Evolutionary conservation across 92 coral and sea anemone species (phyloP).

Genomic region (Epizoanthus fatuus): DNA sequence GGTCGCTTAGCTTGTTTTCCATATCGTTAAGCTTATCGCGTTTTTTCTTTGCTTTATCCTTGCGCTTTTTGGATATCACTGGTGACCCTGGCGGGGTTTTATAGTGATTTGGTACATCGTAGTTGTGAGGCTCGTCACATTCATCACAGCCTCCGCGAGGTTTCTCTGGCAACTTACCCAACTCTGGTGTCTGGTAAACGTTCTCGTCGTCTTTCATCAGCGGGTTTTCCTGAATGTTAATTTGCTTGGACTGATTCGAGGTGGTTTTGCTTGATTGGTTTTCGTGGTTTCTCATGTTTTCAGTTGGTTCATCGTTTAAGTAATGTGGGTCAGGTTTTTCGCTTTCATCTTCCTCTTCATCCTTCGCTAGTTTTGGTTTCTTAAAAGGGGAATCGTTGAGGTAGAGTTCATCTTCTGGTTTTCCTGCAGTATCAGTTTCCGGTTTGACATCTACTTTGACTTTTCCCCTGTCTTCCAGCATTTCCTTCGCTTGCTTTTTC

Average conservation of each 20-base stretch:
- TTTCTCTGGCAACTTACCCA: conserved; percentile 66
- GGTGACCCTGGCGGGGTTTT: conserved; percentile 81
- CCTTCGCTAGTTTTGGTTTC: conserved; percentile 22
- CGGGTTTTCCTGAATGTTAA: conserved; percentile 91
- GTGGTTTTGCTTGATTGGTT: conserved; percentile 66
- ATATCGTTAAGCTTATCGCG: conserved; percentile 47
- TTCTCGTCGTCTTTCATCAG: conserved; percentile 73
- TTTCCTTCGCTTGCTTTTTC: conserved; percentile 18
- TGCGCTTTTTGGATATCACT: conserved; percentile 49
- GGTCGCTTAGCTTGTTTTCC: conserved; percentile 67
- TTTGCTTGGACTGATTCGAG: conserved; percentile 53
- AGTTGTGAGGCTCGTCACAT: conserved; percentile 86
- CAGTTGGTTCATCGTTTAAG: conserved; percentile 61
- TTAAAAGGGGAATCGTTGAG: conserved; percentile 38
- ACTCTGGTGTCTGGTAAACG: conserved; percentile 86
- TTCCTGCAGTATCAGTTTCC: conserved; percentile 23
- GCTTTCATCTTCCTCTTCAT: conserved; percentile 56
- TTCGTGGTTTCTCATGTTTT: conserved; percentile 24
- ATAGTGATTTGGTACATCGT: conserved; percentile 81
- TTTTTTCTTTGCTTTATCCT: conserved; percentile 59
- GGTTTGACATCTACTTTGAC: conserved; percentile 30
- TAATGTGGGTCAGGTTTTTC: conserved; percentile 67
- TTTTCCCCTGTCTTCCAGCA: conserved; percentile 22
- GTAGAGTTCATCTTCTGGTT: conserved; percentile 35
- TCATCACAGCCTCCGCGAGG: conserved; percentile 81